Evolutionary conservation across 2,888 invertebrate genomes (phyloP), one percentile per base, ranked within the genome.

Genomic region (Acholoe squamosa): DNA sequence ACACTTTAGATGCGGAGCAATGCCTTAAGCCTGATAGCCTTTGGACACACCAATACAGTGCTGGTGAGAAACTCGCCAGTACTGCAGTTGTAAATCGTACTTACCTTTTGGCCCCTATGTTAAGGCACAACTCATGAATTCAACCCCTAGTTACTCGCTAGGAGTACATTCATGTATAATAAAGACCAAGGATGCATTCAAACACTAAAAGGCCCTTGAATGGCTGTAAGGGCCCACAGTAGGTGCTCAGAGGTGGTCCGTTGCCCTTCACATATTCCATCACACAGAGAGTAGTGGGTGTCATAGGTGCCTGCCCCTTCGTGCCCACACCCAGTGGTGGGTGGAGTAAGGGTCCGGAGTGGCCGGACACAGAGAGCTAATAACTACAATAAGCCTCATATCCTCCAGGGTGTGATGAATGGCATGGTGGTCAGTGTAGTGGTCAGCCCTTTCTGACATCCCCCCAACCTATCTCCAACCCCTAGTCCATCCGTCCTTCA

Each of bases 341-440:
- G 19, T 28, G 31, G 71, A 14, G 71, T 14, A 14, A 14, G 61
- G 25, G 28, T 16, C 28, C 3, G 28, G 25, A 25, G 28, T 28
- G 71, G 14, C 71, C 71, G 71, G 71, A 71, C 71, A 28, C 28
- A 7, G n/a, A 25, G 31, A 22, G 71, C 71, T 71, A 71, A 71
- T 71, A 28, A 71, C 71, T 71, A 25, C 71, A 71, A 71, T 71
- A 71, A 71, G 31, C 71, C 1, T 61, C 61, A 61, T 61, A 61
- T 61, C 61, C 22, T 61, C 22, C n/a, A n/a, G 61, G 61, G 61
- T 14, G 7, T 61, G 61, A 61, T 61, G 61, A 3, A 61, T 61
- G 14, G 61, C 5, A 3, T 61, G n/a, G 61, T 61, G 61, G 61
- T n/a, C 22, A n/a, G n/a, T 19, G 14, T n/a, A 10, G 43, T 43